Percentiles rank a stretch among this genome's conserved stretches.
Evolutionary conservation across 1,140 invertebrate species (phyloP).

Genomic region (Battus philenor): DNA sequence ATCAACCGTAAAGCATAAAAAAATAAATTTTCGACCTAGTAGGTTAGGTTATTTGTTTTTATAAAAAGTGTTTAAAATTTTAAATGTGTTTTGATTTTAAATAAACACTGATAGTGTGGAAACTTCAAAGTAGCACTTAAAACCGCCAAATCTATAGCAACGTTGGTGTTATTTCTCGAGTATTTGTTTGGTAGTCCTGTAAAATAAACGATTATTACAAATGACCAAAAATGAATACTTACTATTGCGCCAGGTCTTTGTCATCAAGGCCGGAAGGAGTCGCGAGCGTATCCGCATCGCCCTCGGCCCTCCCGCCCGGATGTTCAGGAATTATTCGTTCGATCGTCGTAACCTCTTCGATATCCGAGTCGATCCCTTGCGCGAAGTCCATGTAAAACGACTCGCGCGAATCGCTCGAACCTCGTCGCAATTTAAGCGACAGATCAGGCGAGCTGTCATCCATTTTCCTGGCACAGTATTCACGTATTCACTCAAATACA

Average conservation of each 20-base stretch:
- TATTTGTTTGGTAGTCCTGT: no score
- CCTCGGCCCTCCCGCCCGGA: slow-evolving; percentile 64
- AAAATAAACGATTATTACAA: no score
- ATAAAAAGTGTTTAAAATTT: no score
- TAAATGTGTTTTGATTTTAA: no score
- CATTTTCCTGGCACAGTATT: slow-evolving; percentile 71
- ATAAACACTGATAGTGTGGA: no score
- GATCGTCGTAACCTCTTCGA: slow-evolving; percentile 86
- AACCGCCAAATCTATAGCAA: no score
- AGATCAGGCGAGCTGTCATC: slow-evolving; percentile 90
- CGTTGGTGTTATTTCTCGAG: no score
- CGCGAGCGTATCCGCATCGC: slow-evolving; percentile 74
- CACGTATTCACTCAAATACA: slow-evolving; percentile 28
- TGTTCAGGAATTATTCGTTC: slow-evolving; percentile 69
- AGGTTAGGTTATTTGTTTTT: no score
- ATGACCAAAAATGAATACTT: slow-evolving; percentile 20
- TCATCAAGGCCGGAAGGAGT: slow-evolving; percentile 72
- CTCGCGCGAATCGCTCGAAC: slow-evolving; percentile 89
- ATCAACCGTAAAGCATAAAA: no score
- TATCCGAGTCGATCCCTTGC: slow-evolving; percentile 90
- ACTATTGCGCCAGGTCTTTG: slow-evolving; percentile 70
- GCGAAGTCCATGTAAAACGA: slow-evolving; percentile 93
- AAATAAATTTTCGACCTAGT: no score
- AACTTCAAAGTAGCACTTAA: no score
- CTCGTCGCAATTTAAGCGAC: slow-evolving; percentile 86